Base-by-base conservation (phyloP, 2,888 invertebrate species). In the Melitaea athalia region DNA sequence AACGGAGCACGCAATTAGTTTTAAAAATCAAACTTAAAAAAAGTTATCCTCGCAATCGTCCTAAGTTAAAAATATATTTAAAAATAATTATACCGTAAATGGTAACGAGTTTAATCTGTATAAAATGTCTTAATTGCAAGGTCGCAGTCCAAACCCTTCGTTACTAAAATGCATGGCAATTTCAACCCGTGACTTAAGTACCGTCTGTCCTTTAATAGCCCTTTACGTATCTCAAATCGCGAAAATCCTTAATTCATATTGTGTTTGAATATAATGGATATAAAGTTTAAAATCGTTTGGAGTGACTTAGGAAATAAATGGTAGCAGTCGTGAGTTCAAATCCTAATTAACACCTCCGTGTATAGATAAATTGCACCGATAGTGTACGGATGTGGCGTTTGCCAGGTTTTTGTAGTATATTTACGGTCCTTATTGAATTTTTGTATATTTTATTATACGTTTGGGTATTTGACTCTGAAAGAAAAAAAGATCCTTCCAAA, bases 331-430 rank as follows among this genome's bases (percentile, higher is more conserved):
- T 92, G 92, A 91, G 91, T 86, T 85, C 86, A 82, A 85, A 85
- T 82, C 85, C 89, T 92, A 92, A 92, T 92, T 92, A 92, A 92
- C 92, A 92, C 92, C 88, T 90, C 81, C 77, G 81, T 82, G 81
- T 82, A 80, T 79, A 87, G 92, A 92, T 92, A 92, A 92, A 92
- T 91, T 91, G 92, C 81, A 78, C 59, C 72, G 92, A 92, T 92
- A 87, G 80, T 80, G 83, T 79, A 80, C 75, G 73, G 78, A 82
- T 80, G 82, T 79, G 82, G 82, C 79, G 77, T 84, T 83, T 79
- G 80, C 79, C 76, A 79, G 82, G 79, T 79, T 79, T 78, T 78
- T 79, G 80, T 80, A 79, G 64, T 68, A 73, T 77, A 84, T 81
- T 77, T 74, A 71, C 70, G 73, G 71, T 73, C 59, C 64, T 61